Conservation (phyloP, 1,140 invertebrate genomes). For the Polypedilum vanderplanki region DNA sequence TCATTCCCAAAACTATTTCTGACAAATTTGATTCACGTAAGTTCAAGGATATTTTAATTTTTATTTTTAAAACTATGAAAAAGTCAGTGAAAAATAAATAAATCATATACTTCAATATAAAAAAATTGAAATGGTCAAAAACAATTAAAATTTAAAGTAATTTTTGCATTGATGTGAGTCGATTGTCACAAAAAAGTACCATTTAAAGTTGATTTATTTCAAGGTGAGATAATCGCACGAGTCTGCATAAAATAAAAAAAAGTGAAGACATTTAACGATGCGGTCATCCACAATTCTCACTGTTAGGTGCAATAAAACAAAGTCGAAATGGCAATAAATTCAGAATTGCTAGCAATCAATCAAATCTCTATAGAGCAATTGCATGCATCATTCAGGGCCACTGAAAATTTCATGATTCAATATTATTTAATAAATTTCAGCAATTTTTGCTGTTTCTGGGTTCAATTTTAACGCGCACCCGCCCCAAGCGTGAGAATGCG, state of each 20-base stretch:
- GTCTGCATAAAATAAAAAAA: neutral
- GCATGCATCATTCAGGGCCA: neutral
- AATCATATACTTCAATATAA: no score
- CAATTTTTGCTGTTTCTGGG: neutral
- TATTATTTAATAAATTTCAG: neutral
- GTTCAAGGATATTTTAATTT: no score
- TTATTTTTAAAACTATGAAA: no score
- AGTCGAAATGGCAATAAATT: conserved; percentile 11
- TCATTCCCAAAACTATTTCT: no score
- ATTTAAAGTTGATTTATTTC: conserved; percentile 14
- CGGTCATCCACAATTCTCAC: neutral
- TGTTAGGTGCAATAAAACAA: neutral
- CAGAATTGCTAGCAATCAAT: neutral
- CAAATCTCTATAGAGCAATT: neutral
- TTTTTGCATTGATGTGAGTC: no score
- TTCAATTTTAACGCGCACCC: neutral
- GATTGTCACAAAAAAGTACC: neutral
- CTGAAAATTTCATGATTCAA: neutral
- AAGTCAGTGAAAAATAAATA: no score
- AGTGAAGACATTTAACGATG: neutral
- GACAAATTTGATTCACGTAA: no score
- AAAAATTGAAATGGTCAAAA: no score
- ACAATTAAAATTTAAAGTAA: no score
- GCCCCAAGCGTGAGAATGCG: neutral
- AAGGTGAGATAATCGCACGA: conserved; percentile 8